phyloP scores from a whole-genome alignment of 2,113 vertebrate species.

The Scortum barcoo region DNA sequence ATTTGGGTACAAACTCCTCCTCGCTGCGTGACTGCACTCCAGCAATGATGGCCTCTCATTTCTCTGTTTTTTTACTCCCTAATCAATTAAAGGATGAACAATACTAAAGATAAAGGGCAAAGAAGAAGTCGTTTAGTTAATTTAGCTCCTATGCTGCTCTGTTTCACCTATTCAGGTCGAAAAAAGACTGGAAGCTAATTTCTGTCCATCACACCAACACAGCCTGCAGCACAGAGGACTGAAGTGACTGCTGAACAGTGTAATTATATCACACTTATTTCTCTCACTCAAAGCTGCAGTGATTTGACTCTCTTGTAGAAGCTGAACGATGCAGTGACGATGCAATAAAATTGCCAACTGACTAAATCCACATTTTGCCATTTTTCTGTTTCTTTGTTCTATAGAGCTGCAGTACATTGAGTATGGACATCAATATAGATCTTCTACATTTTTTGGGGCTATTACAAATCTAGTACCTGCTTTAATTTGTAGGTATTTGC shows the following conservation, averaged over 20 bases:
- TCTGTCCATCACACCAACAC: constrained; percentile 17
- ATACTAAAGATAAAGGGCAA: background rate
- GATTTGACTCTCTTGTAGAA: background rate
- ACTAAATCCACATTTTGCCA: background rate
- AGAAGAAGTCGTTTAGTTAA: background rate
- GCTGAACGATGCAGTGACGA: background rate
- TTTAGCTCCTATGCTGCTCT: background rate
- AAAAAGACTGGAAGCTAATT: background rate
- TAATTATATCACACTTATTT: constrained; percentile 13
- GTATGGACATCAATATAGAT: background rate
- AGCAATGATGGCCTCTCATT: background rate
- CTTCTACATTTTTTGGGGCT: background rate
- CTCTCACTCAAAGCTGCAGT: constrained; percentile 3
- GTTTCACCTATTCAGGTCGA: background rate
- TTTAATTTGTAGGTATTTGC: background rate
- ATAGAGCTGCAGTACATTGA: background rate
- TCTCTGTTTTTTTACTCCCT: background rate
- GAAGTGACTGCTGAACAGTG: constrained; percentile 17
- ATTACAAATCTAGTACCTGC: background rate
- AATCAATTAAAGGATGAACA: background rate
- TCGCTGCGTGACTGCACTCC: background rate
- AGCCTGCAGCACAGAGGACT: background rate
- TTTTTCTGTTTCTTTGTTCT: background rate
- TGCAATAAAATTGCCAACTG: background rate
- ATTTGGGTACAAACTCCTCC: constrained; percentile 7